Evolutionary conservation across 64 coral and sea anemone genomes (phyloP).

Genomic region (Catalaphyllia jardinei): DNA sequence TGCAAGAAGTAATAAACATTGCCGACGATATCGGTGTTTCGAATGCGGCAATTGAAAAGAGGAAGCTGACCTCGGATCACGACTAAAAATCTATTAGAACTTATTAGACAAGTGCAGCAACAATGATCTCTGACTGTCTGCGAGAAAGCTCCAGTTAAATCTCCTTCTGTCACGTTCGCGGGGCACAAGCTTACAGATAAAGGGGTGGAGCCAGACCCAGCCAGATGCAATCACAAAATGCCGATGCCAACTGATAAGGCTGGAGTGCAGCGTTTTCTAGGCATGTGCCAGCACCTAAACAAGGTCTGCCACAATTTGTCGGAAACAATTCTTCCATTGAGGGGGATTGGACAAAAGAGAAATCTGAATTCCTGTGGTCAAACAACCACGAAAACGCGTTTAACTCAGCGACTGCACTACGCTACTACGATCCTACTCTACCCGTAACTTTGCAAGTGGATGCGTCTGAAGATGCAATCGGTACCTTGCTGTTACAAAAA

Average conservation of each 20-base stretch:
- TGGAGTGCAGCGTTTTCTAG: background rate
- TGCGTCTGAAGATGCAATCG: background rate
- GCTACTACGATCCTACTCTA: constrained; percentile 6
- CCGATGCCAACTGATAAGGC: background rate
- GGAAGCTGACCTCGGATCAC: constrained; percentile 9
- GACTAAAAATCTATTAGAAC: background rate
- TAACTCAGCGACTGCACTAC: constrained; percentile 9
- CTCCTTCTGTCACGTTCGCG: constrained; percentile 24
- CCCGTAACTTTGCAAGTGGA: constrained; percentile 16
- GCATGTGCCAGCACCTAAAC: background rate
- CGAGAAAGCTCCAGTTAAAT: constrained; percentile 10
- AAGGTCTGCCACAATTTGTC: background rate
- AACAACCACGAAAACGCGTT: background rate
- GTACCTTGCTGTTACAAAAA: background rate
- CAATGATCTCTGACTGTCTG: background rate
- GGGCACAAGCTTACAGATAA: constrained; percentile 13
- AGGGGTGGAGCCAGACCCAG: background rate
- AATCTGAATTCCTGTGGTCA: background rate
- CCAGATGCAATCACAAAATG: background rate
- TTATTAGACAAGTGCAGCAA: background rate
- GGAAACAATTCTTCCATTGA: background rate
- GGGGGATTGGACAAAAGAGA: background rate
- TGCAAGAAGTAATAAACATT: background rate
- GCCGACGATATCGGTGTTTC: constrained; percentile 14
- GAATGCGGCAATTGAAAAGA: constrained; percentile 4